Conservation (phyloP, 1,140 invertebrate genomes). For the Lerema accius region DNA sequence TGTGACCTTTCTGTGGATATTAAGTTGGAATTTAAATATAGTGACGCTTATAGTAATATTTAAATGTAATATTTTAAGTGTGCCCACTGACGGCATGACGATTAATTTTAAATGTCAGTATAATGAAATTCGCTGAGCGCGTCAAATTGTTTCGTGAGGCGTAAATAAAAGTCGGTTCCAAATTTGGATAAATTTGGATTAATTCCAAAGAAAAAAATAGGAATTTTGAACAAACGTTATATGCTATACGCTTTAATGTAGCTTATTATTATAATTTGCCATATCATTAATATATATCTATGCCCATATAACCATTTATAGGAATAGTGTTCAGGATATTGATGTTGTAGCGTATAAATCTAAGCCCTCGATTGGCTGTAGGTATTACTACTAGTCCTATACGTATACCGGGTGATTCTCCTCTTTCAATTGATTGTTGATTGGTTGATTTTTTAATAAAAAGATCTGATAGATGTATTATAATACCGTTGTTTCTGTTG, state of each 20-base stretch:
- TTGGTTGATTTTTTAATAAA: conserved; percentile 2
- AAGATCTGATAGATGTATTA: conserved; percentile 7
- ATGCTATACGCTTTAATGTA: conserved; percentile 61
- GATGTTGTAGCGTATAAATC: conserved; percentile 67
- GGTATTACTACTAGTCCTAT: conserved; percentile 66
- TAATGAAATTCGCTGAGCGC: not conserved
- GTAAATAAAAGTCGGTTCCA: conserved; percentile 7
- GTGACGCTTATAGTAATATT: not conserved
- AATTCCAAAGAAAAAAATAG: conserved; percentile 63
- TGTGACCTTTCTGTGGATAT: no score
- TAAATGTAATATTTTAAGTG: not conserved
- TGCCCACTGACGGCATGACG: not conserved
- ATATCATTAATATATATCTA: conserved; percentile 54
- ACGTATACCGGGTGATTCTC: conserved; percentile 42
- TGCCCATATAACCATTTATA: conserved; percentile 60
- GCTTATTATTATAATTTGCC: conserved; percentile 53
- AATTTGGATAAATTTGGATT: conserved; percentile 41
- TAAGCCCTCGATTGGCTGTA: conserved; percentile 58
- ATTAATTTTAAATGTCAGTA: not conserved
- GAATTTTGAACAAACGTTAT: conserved; percentile 78
- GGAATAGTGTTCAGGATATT: conserved; percentile 60
- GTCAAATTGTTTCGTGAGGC: conserved; percentile 2
- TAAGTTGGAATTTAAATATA: no score
- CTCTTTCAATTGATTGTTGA: conserved; percentile 37
- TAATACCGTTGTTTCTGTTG: not conserved